Conservation (phyloP, 2,113 vertebrate species). For the Amia ocellicauda region DNA sequence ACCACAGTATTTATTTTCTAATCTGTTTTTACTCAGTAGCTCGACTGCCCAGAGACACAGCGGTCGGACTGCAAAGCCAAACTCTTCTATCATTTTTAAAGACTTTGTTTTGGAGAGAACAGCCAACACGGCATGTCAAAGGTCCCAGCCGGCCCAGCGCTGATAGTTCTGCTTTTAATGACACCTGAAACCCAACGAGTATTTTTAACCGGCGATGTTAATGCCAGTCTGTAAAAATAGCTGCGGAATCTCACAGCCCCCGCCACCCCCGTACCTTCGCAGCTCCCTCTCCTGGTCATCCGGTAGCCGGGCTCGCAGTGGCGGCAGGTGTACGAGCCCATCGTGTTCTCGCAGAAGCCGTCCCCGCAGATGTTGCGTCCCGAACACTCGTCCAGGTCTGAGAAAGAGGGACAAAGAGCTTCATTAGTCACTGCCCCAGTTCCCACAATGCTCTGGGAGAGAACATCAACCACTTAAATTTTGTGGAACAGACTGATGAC, state of each 20-base stretch:
- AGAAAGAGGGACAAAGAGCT: constrained; percentile 1
- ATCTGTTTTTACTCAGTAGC: too few species aligned
- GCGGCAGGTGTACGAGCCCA: constrained; percentile 72
- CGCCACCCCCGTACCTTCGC: too few species aligned
- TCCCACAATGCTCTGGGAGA: neutral
- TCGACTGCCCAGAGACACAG: too few species aligned
- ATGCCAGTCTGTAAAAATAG: neutral
- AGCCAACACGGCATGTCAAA: neutral
- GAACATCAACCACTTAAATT: too few species aligned
- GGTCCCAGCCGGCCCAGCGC: neutral
- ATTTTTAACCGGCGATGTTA: neutral
- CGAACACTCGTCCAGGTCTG: constrained; percentile 79
- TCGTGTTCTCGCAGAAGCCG: constrained; percentile 70
- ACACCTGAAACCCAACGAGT: neutral
- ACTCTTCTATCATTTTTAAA: neutral
- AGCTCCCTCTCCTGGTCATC: constrained; percentile 63
- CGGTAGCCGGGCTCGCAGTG: constrained; percentile 71
- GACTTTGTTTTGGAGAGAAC: neutral
- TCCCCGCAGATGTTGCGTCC: constrained; percentile 63
- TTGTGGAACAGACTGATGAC: too few species aligned
- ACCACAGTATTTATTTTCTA: too few species aligned
- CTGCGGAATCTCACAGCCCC: neutral
- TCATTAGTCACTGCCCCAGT: neutral
- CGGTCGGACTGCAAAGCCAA: too few species aligned
- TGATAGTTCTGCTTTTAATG: neutral